Conservation (phyloP, 2,113 vertebrate species). For the Tragulus kanchil region DNA sequence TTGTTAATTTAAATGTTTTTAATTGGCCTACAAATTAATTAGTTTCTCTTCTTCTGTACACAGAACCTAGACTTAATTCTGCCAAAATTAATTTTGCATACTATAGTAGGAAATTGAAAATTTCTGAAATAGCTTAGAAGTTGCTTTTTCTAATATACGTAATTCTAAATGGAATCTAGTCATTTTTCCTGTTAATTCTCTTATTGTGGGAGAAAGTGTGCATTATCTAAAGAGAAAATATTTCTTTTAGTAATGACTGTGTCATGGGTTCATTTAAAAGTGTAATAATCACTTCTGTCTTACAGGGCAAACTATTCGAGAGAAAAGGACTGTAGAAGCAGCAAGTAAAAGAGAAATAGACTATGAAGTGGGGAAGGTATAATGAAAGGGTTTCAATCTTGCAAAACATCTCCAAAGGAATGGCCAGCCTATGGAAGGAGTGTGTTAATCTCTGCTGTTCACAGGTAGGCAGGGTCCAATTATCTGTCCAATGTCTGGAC, state of each 20-base stretch:
- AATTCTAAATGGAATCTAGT: slow-evolving; percentile 43
- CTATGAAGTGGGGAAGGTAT: slow-evolving; percentile 91
- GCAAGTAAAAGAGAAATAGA: slow-evolving; percentile 88
- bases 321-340: slow-evolving; percentile 92
- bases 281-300: slow-evolving; percentile 67
- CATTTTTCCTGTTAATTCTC: slow-evolving; percentile 42
- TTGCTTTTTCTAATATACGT: background rate
- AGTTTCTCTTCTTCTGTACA: background rate
- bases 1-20: slow-evolving; percentile 31
- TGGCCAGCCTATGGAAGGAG: no score
- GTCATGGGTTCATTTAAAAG: slow-evolving; percentile 57
- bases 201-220: background rate
- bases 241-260: background rate
- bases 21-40: background rate
- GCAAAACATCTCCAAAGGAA: no score
- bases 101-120: slow-evolving; percentile 10
- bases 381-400: no score
- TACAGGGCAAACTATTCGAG: slow-evolving; percentile 90
- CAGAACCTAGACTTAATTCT: slow-evolving; percentile 35
- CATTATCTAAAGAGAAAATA: slow-evolving; percentile 3
- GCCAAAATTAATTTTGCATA: slow-evolving; percentile 45
- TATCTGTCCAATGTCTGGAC: no score
- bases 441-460: no score
- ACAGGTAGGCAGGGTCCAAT: no score
- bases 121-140: slow-evolving; percentile 11